Evolutionary conservation across 2,888 invertebrate genomes (phyloP), one percentile per base, ranked within the genome.

Genomic region (Pherbina coryleti): DNA sequence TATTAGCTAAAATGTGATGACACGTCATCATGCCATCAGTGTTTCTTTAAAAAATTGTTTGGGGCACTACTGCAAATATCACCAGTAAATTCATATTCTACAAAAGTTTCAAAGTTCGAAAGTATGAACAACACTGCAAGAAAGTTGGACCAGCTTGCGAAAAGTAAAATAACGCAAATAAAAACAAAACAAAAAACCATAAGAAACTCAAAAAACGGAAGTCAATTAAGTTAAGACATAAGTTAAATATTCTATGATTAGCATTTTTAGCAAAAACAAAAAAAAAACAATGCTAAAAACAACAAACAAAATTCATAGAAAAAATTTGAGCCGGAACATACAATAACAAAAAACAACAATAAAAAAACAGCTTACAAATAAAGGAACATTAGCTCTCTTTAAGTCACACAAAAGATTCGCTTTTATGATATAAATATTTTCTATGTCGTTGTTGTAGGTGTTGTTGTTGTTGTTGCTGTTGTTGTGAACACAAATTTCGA

Each of bases 401-500:
- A 14, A 44, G 14, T 14, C 14, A 1, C 44, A 14, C 44, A 44
- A 14, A 11, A 44, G 44, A 11, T 44, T 44, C 14, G 44, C 44
- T 44, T 11, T 44, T 44, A 11, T 22, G 9, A 28, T 25, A 60
- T 25, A 55, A 55, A 55, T 66, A 37, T 66, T 34, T 37, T 37
- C 64, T 28, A 8, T 67, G n/a, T 37, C 22, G n/a, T 67, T 37
- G 8, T 67, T 67, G 22, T 22, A 19, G 22, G 37, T 66, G 28
- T 34, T 19, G 5, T 66, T n/a, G 17, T 17, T 34, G 8, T 28
- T 34, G 9, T 37, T 66, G 28, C 34, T 44, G 17, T 11, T n/a
- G 22, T 67, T 67, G 22, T 37, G 7, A 11, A 37, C 28, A 66
- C 25, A 28, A 66, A 66, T 66, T 66, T 66, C n/a, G 31, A 66